Conservation (phyloP, 2,888 invertebrate genomes). For the Thymelicus acteon region DNA sequence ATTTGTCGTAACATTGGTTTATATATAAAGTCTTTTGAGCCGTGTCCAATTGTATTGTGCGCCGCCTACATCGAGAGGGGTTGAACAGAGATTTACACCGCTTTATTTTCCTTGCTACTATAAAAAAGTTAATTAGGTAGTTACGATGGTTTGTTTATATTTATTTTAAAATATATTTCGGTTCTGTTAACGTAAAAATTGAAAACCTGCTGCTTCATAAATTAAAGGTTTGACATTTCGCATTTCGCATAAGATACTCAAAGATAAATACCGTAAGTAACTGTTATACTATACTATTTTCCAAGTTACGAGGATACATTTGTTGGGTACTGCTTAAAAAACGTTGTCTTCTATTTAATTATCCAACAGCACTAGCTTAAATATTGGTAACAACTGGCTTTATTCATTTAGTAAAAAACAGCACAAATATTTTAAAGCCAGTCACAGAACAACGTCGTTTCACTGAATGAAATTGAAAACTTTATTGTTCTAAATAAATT, state of each 20-base stretch:
- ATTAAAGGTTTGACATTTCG: too few relatives aligned
- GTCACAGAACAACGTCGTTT: conserved; percentile 9
- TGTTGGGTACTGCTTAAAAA: too few relatives aligned
- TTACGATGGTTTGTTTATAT: not conserved
- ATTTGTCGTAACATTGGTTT: conserved; percentile 39
- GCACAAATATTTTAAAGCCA: not conserved
- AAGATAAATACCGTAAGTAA: too few relatives aligned
- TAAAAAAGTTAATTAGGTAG: conserved; percentile 14
- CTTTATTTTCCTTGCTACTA: conserved; percentile 5
- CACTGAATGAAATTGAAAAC: not conserved
- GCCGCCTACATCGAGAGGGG: conserved; percentile 12
- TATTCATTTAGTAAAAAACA: not conserved
- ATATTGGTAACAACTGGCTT: too few relatives aligned
- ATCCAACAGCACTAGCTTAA: too few relatives aligned
- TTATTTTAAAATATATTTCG: not conserved
- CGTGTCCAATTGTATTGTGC: conserved; percentile 32
- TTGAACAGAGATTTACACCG: conserved; percentile 18
- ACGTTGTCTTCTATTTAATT: too few relatives aligned
- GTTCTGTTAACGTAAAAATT: not conserved
- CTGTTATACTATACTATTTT: too few relatives aligned
- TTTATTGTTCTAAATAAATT: not conserved
- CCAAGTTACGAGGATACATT: too few relatives aligned
- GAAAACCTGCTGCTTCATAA: too few relatives aligned
- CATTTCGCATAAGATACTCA: too few relatives aligned
- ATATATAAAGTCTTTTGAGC: conserved; percentile 38